Conservation (phyloP, 1,140 invertebrate genomes). For the Leptinotarsa undecemlineata region DNA sequence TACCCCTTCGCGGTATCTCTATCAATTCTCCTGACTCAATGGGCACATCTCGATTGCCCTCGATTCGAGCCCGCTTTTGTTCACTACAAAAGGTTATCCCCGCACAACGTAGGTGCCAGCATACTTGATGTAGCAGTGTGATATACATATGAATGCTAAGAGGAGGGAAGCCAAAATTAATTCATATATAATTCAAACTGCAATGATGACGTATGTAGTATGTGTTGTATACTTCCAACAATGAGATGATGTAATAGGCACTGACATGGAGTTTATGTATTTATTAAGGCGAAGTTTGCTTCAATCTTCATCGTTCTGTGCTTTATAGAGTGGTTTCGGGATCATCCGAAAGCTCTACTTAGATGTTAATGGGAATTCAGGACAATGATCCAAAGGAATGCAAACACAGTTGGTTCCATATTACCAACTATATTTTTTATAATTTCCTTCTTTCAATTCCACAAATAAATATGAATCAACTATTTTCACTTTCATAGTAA, state of each 20-base stretch:
- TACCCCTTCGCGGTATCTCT: not conserved
- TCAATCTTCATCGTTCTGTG: no score
- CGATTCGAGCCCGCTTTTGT: not conserved
- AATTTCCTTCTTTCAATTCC: no score
- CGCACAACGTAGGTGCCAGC: not conserved
- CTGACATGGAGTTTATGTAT: not conserved
- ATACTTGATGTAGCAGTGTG: not conserved
- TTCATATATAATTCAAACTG: not conserved
- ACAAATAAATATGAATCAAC: no score
- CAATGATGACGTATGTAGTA: not conserved
- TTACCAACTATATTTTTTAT: no score
- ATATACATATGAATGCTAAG: slow-evolving; percentile 6
- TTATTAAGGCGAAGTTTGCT: not conserved
- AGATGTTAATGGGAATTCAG: no score
- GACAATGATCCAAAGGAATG: no score
- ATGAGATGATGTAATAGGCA: not conserved
- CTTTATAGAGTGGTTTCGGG: no score
- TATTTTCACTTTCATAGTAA: no score
- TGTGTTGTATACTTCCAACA: not conserved
- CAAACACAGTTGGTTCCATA: no score
- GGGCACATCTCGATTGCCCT: not conserved
- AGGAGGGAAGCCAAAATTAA: not conserved
- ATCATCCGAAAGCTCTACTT: no score
- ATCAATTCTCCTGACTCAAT: slow-evolving; percentile 6
- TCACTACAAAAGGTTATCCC: not conserved